Evolutionary conservation across 2,888 invertebrate species (phyloP), one percentile per base, ranked within the genome.

Genomic region (Zygaena filipendulae): DNA sequence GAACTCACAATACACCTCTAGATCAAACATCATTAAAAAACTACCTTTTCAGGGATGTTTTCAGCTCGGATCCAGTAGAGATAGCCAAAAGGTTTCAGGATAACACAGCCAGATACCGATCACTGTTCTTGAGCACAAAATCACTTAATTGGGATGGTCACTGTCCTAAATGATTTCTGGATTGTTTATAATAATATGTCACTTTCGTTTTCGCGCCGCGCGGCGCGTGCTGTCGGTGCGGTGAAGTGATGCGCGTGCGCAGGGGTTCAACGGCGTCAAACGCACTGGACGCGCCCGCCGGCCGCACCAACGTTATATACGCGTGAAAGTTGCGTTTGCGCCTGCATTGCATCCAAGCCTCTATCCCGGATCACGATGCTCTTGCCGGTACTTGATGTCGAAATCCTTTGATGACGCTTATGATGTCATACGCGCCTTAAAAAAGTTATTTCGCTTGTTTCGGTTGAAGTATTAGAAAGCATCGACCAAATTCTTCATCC

Each of bases 191-290:
- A n/a, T 43, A 38, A 41, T 49, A 40, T 43, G 51, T 67, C 75
- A 75, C 77, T 75, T 74, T 77, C 75, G 72, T 57, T 71, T 69
- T 68, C 60, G 50, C 62, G 55, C n/a, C n/a, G n/a, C n/a, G n/a
- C n/a, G 32, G 21, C 39, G 39, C 35, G 27, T 13, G n/a, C n/a
- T n/a, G n/a, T n/a, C n/a, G 25, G n/a, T n/a, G 25, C 36, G 41
- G 41, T 43, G 35, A 32, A 36, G 32, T 25, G 47, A 39, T 45
- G 47, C 51, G 53, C 55, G 56, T 49, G 52, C 52, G 53, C 59
- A 49, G 55, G 45, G 51, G 51, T 45, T 45, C 48, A 43, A 44
- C 49, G 56, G 45, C 47, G 47, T 43, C 29, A 47, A 47, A 55
- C 55, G 58, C 59, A 79, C 77, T 79, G 77, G 70, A 55, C 69